phyloP scores from a whole-genome alignment of 1,140 invertebrate genomes.

The Pseudomyrmex gracilis region DNA sequence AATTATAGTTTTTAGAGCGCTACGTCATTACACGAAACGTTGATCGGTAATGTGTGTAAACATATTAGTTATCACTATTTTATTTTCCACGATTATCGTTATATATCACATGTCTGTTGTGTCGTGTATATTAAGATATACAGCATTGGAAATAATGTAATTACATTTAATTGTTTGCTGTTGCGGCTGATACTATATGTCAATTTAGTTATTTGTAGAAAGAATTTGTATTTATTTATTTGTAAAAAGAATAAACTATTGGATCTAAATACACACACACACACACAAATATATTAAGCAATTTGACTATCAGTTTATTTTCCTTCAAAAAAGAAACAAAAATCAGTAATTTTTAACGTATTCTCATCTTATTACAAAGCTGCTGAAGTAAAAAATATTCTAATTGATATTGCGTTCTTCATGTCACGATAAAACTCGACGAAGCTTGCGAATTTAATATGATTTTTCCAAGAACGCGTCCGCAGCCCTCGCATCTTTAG shows the following conservation, averaged over 20 bases:
- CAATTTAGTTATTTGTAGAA: no score
- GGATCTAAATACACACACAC: no score
- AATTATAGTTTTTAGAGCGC: conserved; percentile 33
- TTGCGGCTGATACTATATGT: no score
- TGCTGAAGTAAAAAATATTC: conserved; percentile 7
- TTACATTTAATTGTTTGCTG: background rate
- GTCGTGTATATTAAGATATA: background rate
- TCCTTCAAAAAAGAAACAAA: background rate
- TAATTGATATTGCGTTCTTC: background rate
- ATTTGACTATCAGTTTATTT: background rate
- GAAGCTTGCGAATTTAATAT: conserved; percentile 4
- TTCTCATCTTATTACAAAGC: background rate
- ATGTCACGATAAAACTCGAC: background rate
- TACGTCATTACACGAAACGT: conserved; percentile 2
- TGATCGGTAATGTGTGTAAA: conserved; percentile 10
- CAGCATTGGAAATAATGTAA: conserved; percentile 1
- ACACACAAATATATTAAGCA: background rate
- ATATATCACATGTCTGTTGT: conserved; percentile 8
- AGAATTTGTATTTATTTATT: no score
- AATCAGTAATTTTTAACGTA: background rate
- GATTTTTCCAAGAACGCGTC: conserved; percentile 2
- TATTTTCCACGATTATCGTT: conserved; percentile 25
- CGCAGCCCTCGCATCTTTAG: conserved; percentile 27
- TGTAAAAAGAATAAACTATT: no score
- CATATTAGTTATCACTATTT: conserved; percentile 45